Evolutionary conservation across 2,888 invertebrate genomes (phyloP).

Genomic region (Callyntrura sp.): DNA sequence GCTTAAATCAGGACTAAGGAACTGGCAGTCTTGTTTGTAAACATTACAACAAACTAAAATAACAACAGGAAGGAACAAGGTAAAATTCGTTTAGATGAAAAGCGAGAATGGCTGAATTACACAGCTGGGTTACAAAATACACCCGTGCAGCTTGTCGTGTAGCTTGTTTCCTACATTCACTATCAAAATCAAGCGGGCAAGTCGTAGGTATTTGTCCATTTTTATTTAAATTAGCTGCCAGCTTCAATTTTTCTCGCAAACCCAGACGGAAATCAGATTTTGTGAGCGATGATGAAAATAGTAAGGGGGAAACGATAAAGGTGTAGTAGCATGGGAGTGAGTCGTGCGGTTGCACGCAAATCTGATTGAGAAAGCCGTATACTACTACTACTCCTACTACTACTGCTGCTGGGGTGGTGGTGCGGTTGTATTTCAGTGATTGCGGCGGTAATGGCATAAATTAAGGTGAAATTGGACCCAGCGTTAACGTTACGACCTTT

Average conservation of each 20-base stretch:
- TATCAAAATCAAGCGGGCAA: too few species aligned
- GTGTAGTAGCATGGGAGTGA: neutral
- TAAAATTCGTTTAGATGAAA: slow-evolving; percentile 1
- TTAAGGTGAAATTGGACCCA: neutral
- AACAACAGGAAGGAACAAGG: slow-evolving; percentile 51
- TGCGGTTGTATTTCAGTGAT: too few species aligned
- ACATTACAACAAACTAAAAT: slow-evolving; percentile 31
- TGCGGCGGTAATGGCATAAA: too few species aligned
- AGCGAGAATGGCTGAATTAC: neutral
- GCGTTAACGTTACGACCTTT: neutral
- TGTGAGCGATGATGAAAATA: neutral
- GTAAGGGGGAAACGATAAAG: neutral
- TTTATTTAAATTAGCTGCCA: neutral
- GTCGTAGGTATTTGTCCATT: neutral
- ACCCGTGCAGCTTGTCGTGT: neutral
- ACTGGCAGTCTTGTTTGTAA: slow-evolving; percentile 44
- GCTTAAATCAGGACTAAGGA: slow-evolving; percentile 63
- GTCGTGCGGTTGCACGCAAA: too few species aligned
- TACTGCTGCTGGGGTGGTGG: neutral
- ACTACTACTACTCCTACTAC: too few species aligned
- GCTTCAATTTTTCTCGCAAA: slow-evolving; percentile 6
- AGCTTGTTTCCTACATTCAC: too few species aligned
- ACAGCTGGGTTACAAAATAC: neutral
- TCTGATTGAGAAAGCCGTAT: neutral
- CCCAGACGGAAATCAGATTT: slow-evolving; percentile 32